Evolutionary conservation across 2,888 invertebrate species (phyloP), one percentile per base, ranked within the genome.

Genomic region (Drosophila aldrichi): DNA sequence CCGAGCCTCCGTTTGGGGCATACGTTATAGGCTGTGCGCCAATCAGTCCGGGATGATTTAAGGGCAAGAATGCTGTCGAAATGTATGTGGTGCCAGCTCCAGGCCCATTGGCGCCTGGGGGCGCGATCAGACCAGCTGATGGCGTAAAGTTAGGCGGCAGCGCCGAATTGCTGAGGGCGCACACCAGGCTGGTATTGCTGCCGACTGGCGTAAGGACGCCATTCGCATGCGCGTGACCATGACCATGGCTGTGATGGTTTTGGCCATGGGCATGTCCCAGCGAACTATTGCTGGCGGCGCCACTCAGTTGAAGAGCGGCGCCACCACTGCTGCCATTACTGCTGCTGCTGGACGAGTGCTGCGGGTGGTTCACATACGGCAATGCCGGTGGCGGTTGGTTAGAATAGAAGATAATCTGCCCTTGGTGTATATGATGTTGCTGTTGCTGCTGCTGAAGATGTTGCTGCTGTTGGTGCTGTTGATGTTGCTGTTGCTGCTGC

Each of bases 81-180:
- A 73, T 44, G 46, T 22, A 79, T 8, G 84, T 20, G 7, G 84
- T 22, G 4, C 57, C 64, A 14, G 62, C 52, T 0, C 58, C 77
- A 36, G 36, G 59, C 9, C 61, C 74, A 61, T 70, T 70, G 14
- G 48, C 49, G 43, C 67, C 65, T 14, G 63, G 20, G 8, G 77
- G 56, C n/a, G 86, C 72, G 44, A 85, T 85, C 85, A 86, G 89
- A 34, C 85, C 82, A 77, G 89, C 85, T 82, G 89, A 66, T 36
- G 52, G 80, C 55, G 66, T 12, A 54, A 70, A 86, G 34, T 80
- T 87, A 18, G 77, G 65, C 54, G 69, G 77, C 49, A 86, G 16
- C 40, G 74, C 41, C 4, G 77, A 16, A n/a, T 58, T 87, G 69
- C 59, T 79, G 2, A 88, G 22, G 14, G 73, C 66, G 14, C 80